phyloP scores from a whole-genome alignment of 2,888 invertebrate species.

The Netelia melanura region DNA sequence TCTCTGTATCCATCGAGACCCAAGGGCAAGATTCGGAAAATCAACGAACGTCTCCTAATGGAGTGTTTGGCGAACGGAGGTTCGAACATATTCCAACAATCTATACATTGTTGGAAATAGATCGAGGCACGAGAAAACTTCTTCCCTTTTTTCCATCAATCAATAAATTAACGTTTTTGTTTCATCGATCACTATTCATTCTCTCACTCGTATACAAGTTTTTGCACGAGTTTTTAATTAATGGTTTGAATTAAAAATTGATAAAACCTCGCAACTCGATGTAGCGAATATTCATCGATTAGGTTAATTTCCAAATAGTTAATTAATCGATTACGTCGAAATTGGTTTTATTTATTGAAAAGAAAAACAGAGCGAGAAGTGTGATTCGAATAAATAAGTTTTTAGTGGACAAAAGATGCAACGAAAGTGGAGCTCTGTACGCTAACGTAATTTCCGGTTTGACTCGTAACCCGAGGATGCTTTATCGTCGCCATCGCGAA shows the following conservation, averaged over 20 bases:
- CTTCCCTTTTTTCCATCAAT: too few relatives aligned
- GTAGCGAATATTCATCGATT: too few relatives aligned
- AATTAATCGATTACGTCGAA: neutral
- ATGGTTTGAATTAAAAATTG: too few relatives aligned
- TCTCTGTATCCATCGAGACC: neutral
- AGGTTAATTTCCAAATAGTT: neutral
- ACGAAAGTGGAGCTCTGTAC: neutral
- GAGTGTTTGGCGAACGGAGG: too few relatives aligned
- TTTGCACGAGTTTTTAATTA: too few relatives aligned
- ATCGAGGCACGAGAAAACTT: too few relatives aligned
- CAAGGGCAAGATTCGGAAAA: neutral
- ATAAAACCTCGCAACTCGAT: too few relatives aligned
- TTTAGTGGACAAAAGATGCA: constrained; percentile 6
- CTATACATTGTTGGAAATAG: too few relatives aligned
- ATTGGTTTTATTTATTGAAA: neutral
- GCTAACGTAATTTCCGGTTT: constrained; percentile 55
- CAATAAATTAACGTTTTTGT: too few relatives aligned
- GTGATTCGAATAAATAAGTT: neutral
- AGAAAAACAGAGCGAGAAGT: constrained; percentile 1
- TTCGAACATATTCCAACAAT: too few relatives aligned
- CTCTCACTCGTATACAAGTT: too few relatives aligned
- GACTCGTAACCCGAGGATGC: constrained; percentile 12
- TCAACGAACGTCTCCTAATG: neutral
- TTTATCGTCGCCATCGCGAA: constrained; percentile 18
- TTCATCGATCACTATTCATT: too few relatives aligned